Base-by-base conservation (phyloP, 2,888 invertebrate genomes). In the Heliconius aoede region DNA sequence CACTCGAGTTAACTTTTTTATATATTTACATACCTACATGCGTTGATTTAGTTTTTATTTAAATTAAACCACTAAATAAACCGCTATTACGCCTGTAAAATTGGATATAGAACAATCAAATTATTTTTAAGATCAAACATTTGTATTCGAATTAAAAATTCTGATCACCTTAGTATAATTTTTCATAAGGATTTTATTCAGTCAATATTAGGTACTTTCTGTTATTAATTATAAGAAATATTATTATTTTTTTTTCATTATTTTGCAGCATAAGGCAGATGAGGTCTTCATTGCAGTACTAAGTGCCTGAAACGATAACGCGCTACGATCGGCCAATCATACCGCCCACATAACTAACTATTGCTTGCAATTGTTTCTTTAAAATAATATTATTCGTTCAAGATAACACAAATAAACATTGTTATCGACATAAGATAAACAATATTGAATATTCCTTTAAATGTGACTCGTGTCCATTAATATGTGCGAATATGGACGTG, bases 291-390 rank as follows among this genome's bases (percentile, higher is more conserved):
- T 21, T 18, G 7, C 5, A 18, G 46, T 46, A 46, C 46, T 15
- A 36, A 36, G 32, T 24, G 24, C 18, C 24, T 65, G 36, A 36
- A 24, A 36, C 65, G 36, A 3, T 65, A 36, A 65, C 36, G 24
- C 36, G 65, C 36, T 65, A 65, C 36, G 24, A 65, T 36, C n/a
- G 15, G 15, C 24, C 65, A 65, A 65, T 65, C 65, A 40, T n/a
- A 64, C 62, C 11, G 11, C 1, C 24, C 15, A 26, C 24, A 36
- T 36, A 65, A 65, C 36, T 36, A 65, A 65, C 36, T 24, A 62
- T 18, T 18, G 15, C 15, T 40, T 65, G 15, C 13, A 36, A 65
- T 65, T 36, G 65, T 65, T 36, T 36, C 24, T 24, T 24, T 65
- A 36, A 26, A 65, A 36, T 36, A 24, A 36, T 65, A 36, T 24